Base-by-base conservation (phyloP, 37 sponge, comb jelly and placozoan species). In the Mnemiopsis leidyi region DNA sequence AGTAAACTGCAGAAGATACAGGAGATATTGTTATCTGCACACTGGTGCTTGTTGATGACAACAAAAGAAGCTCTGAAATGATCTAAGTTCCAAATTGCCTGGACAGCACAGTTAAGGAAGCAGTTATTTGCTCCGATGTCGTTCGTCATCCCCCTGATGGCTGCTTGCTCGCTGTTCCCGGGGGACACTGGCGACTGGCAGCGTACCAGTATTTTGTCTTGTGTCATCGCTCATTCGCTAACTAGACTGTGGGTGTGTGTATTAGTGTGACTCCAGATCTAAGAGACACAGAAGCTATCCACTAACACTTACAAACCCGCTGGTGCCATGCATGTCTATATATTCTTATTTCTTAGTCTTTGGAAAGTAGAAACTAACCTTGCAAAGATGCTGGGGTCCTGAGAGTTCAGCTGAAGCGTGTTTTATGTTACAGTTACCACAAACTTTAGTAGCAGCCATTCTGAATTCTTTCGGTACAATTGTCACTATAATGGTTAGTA, bases 81-180 rank as follows among this genome's bases (percentile, higher is more conserved):
- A 61, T 85, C 61, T 28, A 85, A 61, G 61, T 85, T 85, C 90
- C 90, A 85, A 13, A 85, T 38, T 0, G 36, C 90, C 48, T 85
- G 90, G 61, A 85, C 90, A 25, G 90, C 23, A 85, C 90, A 85
- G 30, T 85, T 85, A n/a, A 85, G 90, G 29, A 85, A 85, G 61
- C 90, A 85, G 90, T 85, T 85, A 61, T 85, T 85, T 25, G 38
- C 36, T 20, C 90, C 90, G n/a, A 39, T 7, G 2, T 39, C 40
- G 29, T 85, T 85, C 0, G 90, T 85, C 3, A 85, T 85, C 0
- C 90, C 90, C 23, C 90, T 18, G 26, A 85, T 85, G 1, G 90
- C 90, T 18, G 90, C 90, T 32, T 85, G 61, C 20, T 79, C 82
- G 34, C 36, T 69, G 79, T 77, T 77, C 1, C 20, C 32, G 1